A percentile compares a stretch with the other conserved stretches of the same genome.
These are phyloP conservation scores for Regulus satrapa DNA, from an alignment of 2,113 vertebrate species.

Conservation along the genomic window DNA sequence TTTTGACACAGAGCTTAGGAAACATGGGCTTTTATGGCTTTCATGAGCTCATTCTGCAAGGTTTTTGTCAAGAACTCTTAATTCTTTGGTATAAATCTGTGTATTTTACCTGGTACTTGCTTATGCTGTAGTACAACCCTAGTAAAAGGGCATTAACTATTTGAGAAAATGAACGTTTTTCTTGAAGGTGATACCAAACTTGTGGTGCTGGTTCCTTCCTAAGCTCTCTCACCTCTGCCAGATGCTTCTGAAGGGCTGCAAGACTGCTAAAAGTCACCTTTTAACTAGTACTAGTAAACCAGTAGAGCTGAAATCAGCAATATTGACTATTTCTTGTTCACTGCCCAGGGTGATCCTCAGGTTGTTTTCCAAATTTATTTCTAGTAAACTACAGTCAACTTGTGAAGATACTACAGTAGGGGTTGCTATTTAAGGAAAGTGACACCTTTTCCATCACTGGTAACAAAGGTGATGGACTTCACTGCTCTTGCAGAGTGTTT, in stretches of 20 bases:
- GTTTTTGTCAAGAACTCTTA: not conserved
- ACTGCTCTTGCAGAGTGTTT: not conserved
- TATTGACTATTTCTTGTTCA: not conserved
- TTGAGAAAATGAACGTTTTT: not conserved
- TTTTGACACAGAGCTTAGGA: not conserved
- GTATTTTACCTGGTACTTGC: not conserved
- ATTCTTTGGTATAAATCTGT: not conserved
- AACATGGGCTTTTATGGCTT: not conserved
- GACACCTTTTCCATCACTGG: not conserved
- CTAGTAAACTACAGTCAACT: not conserved
- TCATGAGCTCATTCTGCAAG: not conserved
- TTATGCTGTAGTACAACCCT: not conserved
- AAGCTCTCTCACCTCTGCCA: not conserved
- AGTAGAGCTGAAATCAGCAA: not conserved
- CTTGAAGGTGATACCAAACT: not conserved
- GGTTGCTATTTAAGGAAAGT: not conserved
- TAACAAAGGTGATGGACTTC: not conserved
- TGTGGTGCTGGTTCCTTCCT: not conserved
- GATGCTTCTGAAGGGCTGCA: not conserved
- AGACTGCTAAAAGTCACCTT: not conserved
- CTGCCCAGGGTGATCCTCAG: not conserved
- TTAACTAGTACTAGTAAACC: not conserved
- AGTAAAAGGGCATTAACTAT: not conserved
- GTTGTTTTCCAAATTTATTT: not conserved
- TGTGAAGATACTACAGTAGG: not conserved